Evolutionary conservation across 2,888 invertebrate species (phyloP).

Genomic region (Conus canariensis): DNA sequence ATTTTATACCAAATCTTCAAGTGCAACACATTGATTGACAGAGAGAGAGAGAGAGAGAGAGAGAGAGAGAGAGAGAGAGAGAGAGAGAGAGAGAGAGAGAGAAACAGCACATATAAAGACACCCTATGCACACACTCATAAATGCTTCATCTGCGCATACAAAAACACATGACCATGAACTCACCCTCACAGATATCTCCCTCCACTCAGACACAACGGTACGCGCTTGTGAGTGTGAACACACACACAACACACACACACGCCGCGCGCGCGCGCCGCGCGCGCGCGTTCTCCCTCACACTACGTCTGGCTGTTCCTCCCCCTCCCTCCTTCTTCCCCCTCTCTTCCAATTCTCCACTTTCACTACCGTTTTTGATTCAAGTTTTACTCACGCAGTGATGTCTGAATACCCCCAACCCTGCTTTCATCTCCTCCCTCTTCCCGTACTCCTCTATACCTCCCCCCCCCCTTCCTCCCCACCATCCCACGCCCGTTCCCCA

Average conservation of each 20-base stretch:
- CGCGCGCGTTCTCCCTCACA: too few relatives aligned
- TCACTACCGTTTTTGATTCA: too few relatives aligned
- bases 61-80: conserved; percentile 11
- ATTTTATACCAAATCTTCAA: too few relatives aligned
- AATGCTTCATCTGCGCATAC: neutral
- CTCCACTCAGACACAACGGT: too few relatives aligned
- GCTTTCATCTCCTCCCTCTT: neutral
- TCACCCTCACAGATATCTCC: neutral
- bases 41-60: neutral
- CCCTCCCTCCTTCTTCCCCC: too few relatives aligned
- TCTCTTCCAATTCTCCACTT: too few relatives aligned
- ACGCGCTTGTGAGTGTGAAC: too few relatives aligned
- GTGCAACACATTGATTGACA: too few relatives aligned
- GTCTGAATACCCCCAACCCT: neutral
- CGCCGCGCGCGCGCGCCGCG: too few relatives aligned
- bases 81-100: neutral
- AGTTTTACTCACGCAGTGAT: too few relatives aligned
- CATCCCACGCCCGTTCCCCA: neutral
- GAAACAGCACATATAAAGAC: neutral
- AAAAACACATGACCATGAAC: neutral
- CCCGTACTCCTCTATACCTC: neutral
- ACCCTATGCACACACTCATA: neutral
- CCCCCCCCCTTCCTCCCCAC: neutral
- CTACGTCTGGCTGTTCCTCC: too few relatives aligned
- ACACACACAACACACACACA: too few relatives aligned